A percentile compares a stretch with the other conserved stretches of the same genome.
Conservation (phyloP, 2,888 invertebrate genomes). For the Metopia argyrocephala region DNA sequence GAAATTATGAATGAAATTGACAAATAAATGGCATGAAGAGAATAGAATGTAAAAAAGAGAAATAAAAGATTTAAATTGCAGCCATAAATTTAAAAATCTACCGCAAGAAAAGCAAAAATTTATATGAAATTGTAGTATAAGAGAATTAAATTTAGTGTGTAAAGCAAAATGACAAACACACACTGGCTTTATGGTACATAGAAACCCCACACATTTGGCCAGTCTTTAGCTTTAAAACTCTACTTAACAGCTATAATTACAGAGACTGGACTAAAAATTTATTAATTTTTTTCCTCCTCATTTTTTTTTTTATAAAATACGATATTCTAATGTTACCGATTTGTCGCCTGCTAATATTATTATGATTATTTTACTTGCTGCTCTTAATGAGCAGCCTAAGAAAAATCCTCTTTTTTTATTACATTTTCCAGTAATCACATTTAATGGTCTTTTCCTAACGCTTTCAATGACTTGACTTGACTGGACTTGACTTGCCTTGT, state of each 20-base stretch:
- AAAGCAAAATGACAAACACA: not conserved
- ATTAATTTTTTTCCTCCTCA: not conserved
- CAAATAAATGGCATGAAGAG: constrained; percentile 6
- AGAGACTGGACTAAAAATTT: not conserved
- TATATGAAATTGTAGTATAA: constrained; percentile 17
- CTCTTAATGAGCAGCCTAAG: not conserved
- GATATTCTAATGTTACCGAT: constrained; percentile 44
- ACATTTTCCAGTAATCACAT: constrained; percentile 41
- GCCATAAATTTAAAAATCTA: constrained; percentile 55
- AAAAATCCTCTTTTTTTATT: constrained; percentile 27
- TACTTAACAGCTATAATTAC: constrained; percentile 1
- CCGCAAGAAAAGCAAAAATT: not conserved
- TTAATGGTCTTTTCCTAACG: constrained; percentile 48
- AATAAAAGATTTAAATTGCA: constrained; percentile 47
- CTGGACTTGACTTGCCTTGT: not conserved
- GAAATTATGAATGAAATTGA: constrained; percentile 53
- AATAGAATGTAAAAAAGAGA: not conserved
- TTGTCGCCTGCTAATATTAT: constrained; percentile 55
- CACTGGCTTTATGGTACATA: not conserved
- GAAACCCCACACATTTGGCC: not conserved
- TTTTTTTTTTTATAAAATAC: constrained; percentile 7
- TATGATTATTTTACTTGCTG: constrained; percentile 17
- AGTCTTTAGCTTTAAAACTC: constrained; percentile 8
- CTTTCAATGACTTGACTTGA: not conserved
- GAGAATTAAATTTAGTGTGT: constrained; percentile 5